These are phyloP conservation scores for Eulemur macaco DNA, from an alignment of 2,113 vertebrate species.

Conservation along the genomic window DNA sequence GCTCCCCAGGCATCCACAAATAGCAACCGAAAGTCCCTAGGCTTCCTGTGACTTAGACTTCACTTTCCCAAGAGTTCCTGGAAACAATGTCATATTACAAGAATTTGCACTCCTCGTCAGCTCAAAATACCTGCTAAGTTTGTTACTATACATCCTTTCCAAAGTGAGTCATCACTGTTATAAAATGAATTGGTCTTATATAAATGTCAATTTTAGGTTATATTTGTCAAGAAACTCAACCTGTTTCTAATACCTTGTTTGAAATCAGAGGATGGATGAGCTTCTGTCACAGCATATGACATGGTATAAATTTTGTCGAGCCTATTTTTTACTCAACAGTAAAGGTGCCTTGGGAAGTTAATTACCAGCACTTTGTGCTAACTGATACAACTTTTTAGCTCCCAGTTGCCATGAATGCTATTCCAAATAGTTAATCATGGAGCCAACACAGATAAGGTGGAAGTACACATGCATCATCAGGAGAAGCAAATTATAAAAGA, in stretches of 20 bases:
- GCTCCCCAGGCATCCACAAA: constrained; percentile 38
- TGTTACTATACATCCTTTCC: constrained; percentile 36
- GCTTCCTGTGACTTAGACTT: constrained; percentile 39
- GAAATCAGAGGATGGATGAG: constrained; percentile 64
- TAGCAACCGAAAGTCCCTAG: constrained; percentile 55
- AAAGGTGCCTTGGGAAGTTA: constrained; percentile 68
- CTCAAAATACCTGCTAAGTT: constrained; percentile 60
- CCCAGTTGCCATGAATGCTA: constrained; percentile 35
- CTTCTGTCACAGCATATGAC: constrained; percentile 53
- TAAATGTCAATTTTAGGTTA: constrained; percentile 66
- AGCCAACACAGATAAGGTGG: constrained; percentile 65
- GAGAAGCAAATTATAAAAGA: constrained; percentile 64
- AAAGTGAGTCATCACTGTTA: constrained; percentile 68
- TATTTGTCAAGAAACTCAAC: constrained; percentile 67
- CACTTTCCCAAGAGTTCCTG: constrained; percentile 37
- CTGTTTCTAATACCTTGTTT: constrained; percentile 56
- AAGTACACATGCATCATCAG: constrained; percentile 56
- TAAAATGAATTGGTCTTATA: constrained; percentile 68
- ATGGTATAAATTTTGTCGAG: constrained; percentile 68
- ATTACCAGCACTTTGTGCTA: constrained; percentile 72
- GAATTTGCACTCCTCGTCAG: constrained; percentile 1
- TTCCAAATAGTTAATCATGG: constrained; percentile 67
- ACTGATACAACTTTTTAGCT: constrained; percentile 71
- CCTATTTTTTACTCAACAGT: constrained; percentile 67
- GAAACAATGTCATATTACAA: constrained; percentile 58